Conservation (phyloP, 2,113 vertebrate species). For the Antennarius striatus region DNA sequence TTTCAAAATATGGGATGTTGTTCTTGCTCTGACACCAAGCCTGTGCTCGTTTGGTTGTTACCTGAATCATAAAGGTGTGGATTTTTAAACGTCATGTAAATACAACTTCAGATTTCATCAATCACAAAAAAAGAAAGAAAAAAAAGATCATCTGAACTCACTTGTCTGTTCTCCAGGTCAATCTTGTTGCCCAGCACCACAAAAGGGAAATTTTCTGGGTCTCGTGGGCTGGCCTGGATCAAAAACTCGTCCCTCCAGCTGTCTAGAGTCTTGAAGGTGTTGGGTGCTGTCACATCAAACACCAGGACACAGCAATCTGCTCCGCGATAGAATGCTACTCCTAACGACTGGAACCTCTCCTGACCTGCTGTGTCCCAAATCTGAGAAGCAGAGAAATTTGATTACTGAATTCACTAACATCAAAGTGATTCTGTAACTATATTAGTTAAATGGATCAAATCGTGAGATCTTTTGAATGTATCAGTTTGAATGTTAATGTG, state of each 20-base stretch:
- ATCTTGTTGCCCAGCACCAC: slow-evolving; percentile 96
- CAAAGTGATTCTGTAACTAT: not conserved
- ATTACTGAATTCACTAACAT: slow-evolving; percentile 2
- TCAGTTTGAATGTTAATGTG: too few species aligned
- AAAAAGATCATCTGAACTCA: slow-evolving; percentile 5
- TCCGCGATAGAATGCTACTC: slow-evolving; percentile 94
- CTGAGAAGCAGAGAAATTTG: slow-evolving; percentile 59
- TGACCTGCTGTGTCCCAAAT: slow-evolving; percentile 98
- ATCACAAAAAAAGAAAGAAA: not conserved
- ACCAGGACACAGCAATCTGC: slow-evolving; percentile 95
- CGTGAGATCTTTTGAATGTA: not conserved
- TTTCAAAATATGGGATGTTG: slow-evolving; percentile 97
- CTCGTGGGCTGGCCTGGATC: slow-evolving; percentile 93
- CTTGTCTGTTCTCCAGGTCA: slow-evolving; percentile 92
- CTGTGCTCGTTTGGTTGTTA: slow-evolving; percentile 94
- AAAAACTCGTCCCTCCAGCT: slow-evolving; percentile 96
- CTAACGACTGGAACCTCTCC: slow-evolving; percentile 94
- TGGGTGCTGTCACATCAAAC: slow-evolving; percentile 93
- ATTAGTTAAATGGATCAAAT: slow-evolving; percentile 5
- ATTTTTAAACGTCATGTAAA: too few species aligned
- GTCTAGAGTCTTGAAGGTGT: slow-evolving; percentile 94
- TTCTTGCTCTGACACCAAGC: slow-evolving; percentile 99
- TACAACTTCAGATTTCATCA: too few species aligned
- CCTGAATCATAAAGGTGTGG: slow-evolving; percentile 72
- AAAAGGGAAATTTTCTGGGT: slow-evolving; percentile 95